A percentile compares a stretch with the other conserved stretches of the same genome.
These are phyloP conservation scores for Lepus americanus DNA, from an alignment of 2,113 vertebrate species.

Conservation along the genomic window DNA sequence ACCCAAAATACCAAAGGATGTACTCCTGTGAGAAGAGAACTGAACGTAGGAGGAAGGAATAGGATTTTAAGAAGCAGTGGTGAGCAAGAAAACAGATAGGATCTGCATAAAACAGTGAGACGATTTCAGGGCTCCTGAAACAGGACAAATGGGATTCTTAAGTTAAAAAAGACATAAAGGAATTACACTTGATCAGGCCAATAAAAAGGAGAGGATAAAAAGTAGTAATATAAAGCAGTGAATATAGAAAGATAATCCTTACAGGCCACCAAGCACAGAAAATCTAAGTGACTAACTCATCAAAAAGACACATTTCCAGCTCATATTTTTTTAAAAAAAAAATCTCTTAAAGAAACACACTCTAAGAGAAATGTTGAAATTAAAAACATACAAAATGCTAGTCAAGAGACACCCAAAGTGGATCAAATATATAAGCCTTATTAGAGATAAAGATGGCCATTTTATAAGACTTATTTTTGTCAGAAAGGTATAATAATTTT, in stretches of 20 bases:
- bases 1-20: neutral
- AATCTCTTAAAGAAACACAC: constrained; percentile 12
- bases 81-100: neutral
- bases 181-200: neutral
- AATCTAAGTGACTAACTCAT: neutral
- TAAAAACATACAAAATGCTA: neutral
- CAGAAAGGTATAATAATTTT: neutral
- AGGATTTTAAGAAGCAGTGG: neutral
- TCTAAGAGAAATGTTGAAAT: neutral
- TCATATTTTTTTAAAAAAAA: neutral
- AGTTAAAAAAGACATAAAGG: neutral
- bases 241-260: neutral
- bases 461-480: constrained; percentile 16
- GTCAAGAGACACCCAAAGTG: neutral
- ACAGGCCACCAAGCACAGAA: neutral
- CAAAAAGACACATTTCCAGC: neutral
- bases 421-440: neutral
- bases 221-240: neutral
- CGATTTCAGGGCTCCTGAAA: neutral
- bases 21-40: neutral
- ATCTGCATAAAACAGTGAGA: neutral
- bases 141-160: neutral
- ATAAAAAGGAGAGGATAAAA: constrained; percentile 13
- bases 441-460: neutral
- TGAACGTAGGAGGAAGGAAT: neutral